Base-by-base conservation (phyloP, 2,888 invertebrate genomes). In the Trichogramma evanescens region DNA sequence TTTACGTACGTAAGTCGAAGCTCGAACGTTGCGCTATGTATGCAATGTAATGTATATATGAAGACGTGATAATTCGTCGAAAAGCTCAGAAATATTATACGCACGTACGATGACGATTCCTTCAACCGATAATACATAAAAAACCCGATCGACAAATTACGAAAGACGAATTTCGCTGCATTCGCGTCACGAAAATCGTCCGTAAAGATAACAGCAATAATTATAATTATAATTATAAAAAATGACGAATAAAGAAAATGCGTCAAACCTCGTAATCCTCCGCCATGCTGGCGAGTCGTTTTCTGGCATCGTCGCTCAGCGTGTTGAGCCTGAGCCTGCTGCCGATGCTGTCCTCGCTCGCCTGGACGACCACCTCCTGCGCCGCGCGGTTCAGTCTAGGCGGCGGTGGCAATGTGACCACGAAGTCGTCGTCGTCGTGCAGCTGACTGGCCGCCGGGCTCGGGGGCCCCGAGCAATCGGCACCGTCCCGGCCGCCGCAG, bases 401-500 rank as follows among this genome's bases (percentile, higher is more conserved):
- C 3, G 73, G 73, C 9, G 76, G 72, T 26, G 74, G 71, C 43
- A 72, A 68, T n/a, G 57, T 50, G 8, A 46, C 39, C 10, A 63
- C 69, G 72, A 62, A 72, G 56, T 77, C 77, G 59, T 78, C 77
- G 46, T 77, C 75, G 50, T 65, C 68, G 53, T 26, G 26, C 26
- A 69, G 66, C 43, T 71, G 69, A 49, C 74, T 26, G 26, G 26
- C 73, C 44, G 72, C 68, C 50, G 77, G 77, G 68, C 77, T 77
- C 44, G 77, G 76, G 3, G 75, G 74, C 38, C 71, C 71, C 49
- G 77, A 76, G 56, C 76, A 74, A 43, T 65, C 67, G 56, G 76
- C 75, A 46, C 77, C 77, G 52, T 78, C 77, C 48, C 75, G 26
- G 26, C 66, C 67, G 56, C 76, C 75, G 46, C 77, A 76, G 52